Evolutionary conservation across 2,888 invertebrate genomes (phyloP), one percentile per base, ranked within the genome.

Genomic region (Fissipunctia ypsillon): DNA sequence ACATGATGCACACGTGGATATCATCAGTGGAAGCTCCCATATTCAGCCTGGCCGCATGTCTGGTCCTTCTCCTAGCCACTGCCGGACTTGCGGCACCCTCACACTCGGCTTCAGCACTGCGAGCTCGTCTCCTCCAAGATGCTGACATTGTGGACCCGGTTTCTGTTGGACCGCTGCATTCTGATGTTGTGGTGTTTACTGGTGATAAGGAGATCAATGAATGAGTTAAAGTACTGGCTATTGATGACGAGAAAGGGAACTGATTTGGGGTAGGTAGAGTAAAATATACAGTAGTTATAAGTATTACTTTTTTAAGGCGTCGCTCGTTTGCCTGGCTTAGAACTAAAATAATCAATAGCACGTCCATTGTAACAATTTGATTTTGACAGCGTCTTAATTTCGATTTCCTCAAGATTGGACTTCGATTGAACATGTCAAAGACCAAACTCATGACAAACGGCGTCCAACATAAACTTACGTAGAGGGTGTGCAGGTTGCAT

Each of bases 1-100:
- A 99, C 98, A 99, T 98, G 90, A 99, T 99, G 96, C 99, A 99
- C 79, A 99, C 99, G 95, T 99, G 99, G 90, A 99, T 99, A 93
- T 99, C 99, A 93, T 99, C 99, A 81, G 99, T 98, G 75, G 99
- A 98, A 88, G 99, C 98, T 69, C 99, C 99, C 99, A 99, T 99
- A 93, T 99, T 99, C 84, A 99, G 96, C 88, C 98, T 97, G 67
- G 98, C 98, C 50, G 98, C 98, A 93, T 99, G 99, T 78, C 98
- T 97, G 54, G 98, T 98, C 79, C 98, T 97, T 59, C 98, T 94
- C 88, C 98, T 80, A 7, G 91, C 94, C 0, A 89, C 94, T 0
- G 93, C 94, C 0, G 95, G 95, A 77, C 95, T 95, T 74, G 92
- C 93, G 2, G 92, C 89, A 9, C 90, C 89, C 31, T 93, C 93